Evolutionary conservation across 1,140 invertebrate genomes (phyloP), one percentile per base, ranked within the genome.

Genomic region (Zaprionus camerounensis): DNA sequence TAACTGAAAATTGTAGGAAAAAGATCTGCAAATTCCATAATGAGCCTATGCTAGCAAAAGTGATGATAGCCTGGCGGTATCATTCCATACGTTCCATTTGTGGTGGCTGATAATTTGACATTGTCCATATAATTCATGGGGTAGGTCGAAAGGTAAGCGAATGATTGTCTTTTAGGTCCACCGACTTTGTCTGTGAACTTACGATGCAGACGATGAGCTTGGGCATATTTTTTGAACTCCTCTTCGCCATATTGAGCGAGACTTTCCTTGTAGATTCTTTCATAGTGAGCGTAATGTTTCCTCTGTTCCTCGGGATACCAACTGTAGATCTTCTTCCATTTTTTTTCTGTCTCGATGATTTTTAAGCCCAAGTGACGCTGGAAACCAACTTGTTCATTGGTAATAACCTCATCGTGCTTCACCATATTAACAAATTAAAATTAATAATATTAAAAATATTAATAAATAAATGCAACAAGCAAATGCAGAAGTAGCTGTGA

Each of bases 31-130:
- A 24, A 15, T 49, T 51, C 31, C 44, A 24, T 17, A n/a, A 20
- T 3, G 17, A 31, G 36, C 2, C 24, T 22, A 28, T 7, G 0
- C 9, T 63, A 36, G n/a, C 71, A 74, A 12, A 5, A 15, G n/a
- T 73, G 46, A 41, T 73, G 71, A 55, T 53, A 34, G 7, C 51
- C 26, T 4, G 81, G 81, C 2, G 34, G 17, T 0, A 84, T n/a
- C 12, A 65, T 56, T 5, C 81, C 81, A 17, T 84, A 84, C 13
- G 34, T 41, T 3, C 75, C 82, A 56, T 84, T 84, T 5, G 64
- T 72, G 0, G 78, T 84, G 3, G 1, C 5, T 1, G 82, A 67
- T 0, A 13, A 6, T 34, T 53, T 81, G 3, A 71, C 69, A 9
- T 36, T n/a, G 3, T 20, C 17, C 26, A 84, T 28, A 4, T 78